Conservation (phyloP, 2,888 invertebrate genomes). For the Sthenelais limicola region DNA sequence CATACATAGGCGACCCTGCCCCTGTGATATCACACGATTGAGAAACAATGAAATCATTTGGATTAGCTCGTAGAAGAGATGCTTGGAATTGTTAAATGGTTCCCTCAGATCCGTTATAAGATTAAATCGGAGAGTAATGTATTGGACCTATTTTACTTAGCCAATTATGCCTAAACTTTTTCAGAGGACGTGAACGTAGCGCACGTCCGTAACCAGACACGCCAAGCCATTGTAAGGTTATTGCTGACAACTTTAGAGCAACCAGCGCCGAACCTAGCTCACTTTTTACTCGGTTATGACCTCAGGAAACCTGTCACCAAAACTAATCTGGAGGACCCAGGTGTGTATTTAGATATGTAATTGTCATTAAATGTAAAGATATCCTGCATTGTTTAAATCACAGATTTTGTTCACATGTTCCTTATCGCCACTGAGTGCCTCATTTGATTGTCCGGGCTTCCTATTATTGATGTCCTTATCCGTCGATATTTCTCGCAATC, state of each 20-base stretch:
- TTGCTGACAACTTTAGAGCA: conserved; percentile 84
- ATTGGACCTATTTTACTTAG: not conserved
- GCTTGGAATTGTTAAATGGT: too few species aligned
- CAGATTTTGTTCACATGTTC: too few species aligned
- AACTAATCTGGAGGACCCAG: conserved; percentile 83
- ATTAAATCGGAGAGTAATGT: not conserved
- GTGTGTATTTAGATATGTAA: too few species aligned
- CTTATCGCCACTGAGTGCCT: too few species aligned
- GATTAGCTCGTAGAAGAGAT: not conserved
- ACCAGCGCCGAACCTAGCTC: conserved; percentile 88
- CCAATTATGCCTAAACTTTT: not conserved
- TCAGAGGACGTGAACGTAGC: conserved; percentile 48
- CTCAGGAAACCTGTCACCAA: conserved; percentile 83
- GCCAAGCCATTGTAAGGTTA: conserved; percentile 77
- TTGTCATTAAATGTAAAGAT: too few species aligned
- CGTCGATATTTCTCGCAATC: too few species aligned
- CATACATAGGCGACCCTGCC: too few species aligned
- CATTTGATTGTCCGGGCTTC: too few species aligned
- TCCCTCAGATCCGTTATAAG: not conserved
- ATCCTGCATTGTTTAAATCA: too few species aligned
- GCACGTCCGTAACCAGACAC: conserved; percentile 67
- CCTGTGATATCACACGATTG: too few species aligned
- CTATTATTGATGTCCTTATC: too few species aligned
- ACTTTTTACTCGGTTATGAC: conserved; percentile 90
- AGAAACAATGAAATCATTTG: too few species aligned